phyloP scores from a whole-genome alignment of 2,888 invertebrate species.

The Calameuta idolon region DNA sequence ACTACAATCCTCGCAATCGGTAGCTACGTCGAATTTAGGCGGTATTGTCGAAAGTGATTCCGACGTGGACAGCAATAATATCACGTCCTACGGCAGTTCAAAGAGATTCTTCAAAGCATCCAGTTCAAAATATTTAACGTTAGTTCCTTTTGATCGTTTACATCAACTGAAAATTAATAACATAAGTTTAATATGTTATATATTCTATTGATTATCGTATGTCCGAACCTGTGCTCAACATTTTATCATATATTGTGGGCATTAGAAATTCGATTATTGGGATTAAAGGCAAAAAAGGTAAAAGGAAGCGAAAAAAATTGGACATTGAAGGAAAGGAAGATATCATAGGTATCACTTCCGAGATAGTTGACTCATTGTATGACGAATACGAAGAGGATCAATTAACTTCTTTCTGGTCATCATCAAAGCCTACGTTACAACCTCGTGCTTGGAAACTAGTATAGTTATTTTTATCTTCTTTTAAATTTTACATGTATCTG shows the following conservation, averaged over 20 bases:
- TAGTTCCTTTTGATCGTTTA: background rate
- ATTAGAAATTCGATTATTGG: background rate
- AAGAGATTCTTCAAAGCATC: background rate
- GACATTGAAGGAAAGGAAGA: background rate
- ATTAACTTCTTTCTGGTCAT: constrained; percentile 5
- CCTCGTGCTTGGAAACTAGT: constrained; percentile 28
- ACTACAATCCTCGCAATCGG: constrained; percentile 1
- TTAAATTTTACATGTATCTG: background rate
- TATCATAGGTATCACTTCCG: background rate
- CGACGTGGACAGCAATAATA: background rate
- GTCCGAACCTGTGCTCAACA: no score
- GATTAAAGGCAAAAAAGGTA: constrained; percentile 4
- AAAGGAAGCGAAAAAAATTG: constrained; percentile 8
- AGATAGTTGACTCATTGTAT: constrained; percentile 21
- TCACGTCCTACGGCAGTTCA: background rate
- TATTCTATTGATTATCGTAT: no score
- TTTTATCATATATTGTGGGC: background rate
- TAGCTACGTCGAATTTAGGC: background rate
- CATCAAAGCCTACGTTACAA: constrained; percentile 16
- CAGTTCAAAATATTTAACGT: background rate
- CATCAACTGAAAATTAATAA: no score
- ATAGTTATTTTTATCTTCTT: constrained; percentile 16
- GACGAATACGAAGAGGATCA: constrained; percentile 44
- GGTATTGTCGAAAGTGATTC: background rate
- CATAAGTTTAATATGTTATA: no score